Base-by-base conservation (phyloP, 1,140 invertebrate genomes). In the Anthonomus grandis region DNA sequence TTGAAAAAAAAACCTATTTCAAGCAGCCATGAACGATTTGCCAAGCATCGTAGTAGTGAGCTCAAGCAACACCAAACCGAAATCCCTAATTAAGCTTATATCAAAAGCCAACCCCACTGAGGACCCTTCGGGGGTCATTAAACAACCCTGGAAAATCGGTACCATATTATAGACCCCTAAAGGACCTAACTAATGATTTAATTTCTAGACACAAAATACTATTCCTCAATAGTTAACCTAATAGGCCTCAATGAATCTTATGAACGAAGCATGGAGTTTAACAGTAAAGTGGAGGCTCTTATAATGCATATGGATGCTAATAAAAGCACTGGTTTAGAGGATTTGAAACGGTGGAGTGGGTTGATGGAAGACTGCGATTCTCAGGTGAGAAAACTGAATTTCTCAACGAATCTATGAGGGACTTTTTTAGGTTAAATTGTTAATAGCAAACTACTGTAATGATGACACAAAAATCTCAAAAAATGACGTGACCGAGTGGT, bases 151-250 rank as follows among this genome's bases (percentile, higher is more conserved):
- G 73, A 64, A 59, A 51, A 73, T 76, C 15, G 55, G 55, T 57
- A 23, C 8, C n/a, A 27, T 38, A 38, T 50, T 49, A 18, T 19
- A n/a, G n/a, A n/a, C n/a, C n/a, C n/a, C n/a, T n/a, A n/a, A n/a
- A n/a, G n/a, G n/a, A n/a, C n/a, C n/a, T n/a, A n/a, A n/a, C n/a
- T n/a, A n/a, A n/a, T n/a, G n/a, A n/a, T n/a, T n/a, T n/a, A n/a
- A 41, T 39, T 46, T 48, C 27, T 50, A 59, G 71, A 75, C 52
- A 75, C 72, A 13, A 76, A 76, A 63, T 76, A 76, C 66, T 76
- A 75, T 55, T 69, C 65, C 9, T 68, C 71, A 19, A 58, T 66
- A 39, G 64, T 75, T n/a, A 67, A 72, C 59, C 45, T 76, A 36
- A 56, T 71, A 44, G 72, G 70, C 41, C 42, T 75, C 57, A 60